Percentiles rank a stretch among this genome's conserved stretches.
phyloP scores from a whole-genome alignment of 2,797 vertebrate genomes.

The Sylvilagus floridanus region DNA sequence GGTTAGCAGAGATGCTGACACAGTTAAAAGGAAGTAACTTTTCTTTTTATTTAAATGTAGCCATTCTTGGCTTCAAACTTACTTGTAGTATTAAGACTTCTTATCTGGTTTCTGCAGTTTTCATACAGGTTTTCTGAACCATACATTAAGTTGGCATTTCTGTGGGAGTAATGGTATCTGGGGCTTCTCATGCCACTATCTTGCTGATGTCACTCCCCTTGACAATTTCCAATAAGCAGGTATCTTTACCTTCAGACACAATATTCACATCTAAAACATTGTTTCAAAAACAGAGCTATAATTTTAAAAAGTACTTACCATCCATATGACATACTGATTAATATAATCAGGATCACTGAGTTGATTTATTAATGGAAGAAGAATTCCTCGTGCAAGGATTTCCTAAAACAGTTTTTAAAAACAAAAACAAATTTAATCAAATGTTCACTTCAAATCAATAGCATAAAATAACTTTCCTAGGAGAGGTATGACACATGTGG shows the following conservation, averaged over 20 bases:
- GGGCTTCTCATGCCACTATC: background rate
- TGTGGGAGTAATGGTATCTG: background rate
- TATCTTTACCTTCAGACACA: background rate
- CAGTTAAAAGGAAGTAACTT: background rate
- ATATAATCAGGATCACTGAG: slow-evolving; percentile 99
- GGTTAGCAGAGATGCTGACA: background rate
- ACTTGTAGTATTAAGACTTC: background rate
- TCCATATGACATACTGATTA: slow-evolving; percentile 99
- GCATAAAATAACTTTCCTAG: slow-evolving; percentile 25
- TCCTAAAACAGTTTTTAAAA: slow-evolving; percentile 89
- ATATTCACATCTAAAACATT: slow-evolving; percentile 28
- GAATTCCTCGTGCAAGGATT: slow-evolving; percentile 97
- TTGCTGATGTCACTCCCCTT: background rate
- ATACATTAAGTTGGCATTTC: background rate
- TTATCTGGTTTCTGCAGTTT: background rate
- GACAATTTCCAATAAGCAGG: background rate
- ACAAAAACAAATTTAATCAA: background rate
- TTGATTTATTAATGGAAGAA: slow-evolving; percentile 99
- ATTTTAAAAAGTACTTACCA: slow-evolving; percentile 91
- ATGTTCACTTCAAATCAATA: slow-evolving; percentile 41
- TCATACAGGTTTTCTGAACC: background rate
- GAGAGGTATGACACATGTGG: background rate
- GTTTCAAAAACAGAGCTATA: slow-evolving; percentile 26
- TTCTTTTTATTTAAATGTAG: background rate
- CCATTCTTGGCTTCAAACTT: background rate